These are phyloP conservation scores for Hemicordylus capensis DNA, from an alignment of 2,113 vertebrate species.

Conservation along the genomic window DNA sequence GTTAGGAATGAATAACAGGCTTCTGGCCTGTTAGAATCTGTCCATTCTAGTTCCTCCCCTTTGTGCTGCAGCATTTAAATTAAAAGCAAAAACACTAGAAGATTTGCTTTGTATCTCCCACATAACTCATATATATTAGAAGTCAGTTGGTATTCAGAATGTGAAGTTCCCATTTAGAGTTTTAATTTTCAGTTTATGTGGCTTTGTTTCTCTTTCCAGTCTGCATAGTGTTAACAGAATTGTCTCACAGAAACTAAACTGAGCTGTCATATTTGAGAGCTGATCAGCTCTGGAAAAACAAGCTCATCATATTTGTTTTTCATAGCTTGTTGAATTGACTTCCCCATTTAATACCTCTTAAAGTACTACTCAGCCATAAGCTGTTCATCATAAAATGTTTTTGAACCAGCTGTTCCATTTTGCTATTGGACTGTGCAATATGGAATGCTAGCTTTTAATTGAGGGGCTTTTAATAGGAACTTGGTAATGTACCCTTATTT, in stretches of 20 bases:
- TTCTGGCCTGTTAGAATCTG: neutral
- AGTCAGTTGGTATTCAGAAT: neutral
- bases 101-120: no score
- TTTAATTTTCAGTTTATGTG: neutral
- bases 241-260: conserved; percentile 8
- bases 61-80: neutral
- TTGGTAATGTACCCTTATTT: neutral
- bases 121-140: neutral
- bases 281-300: neutral
- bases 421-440: neutral
- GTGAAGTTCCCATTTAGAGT: neutral
- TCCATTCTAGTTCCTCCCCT: neutral
- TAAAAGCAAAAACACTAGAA: neutral
- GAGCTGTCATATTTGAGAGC: neutral
- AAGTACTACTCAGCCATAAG: neutral
- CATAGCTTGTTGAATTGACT: neutral
- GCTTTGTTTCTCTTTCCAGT: neutral
- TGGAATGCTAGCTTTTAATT: neutral
- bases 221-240: neutral
- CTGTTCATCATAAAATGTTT: neutral
- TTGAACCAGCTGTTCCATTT: neutral
- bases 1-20: neutral
- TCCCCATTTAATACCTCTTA: neutral
- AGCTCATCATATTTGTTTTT: neutral
- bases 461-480: neutral